phyloP scores from a whole-genome alignment of 2,113 vertebrate species.

The Morone saxatilis region DNA sequence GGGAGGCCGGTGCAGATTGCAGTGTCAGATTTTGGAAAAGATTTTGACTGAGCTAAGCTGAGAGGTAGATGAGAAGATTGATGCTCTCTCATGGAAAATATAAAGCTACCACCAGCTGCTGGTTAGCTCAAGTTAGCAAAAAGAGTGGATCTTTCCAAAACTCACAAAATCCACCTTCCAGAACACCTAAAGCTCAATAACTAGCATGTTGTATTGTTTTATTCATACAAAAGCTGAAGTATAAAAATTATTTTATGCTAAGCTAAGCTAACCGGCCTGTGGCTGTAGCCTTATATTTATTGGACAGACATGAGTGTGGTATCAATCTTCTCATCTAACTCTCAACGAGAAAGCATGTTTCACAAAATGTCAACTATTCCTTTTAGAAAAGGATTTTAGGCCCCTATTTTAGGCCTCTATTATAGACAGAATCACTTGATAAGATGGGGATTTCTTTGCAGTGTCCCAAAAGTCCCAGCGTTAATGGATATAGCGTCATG shows the following conservation, averaged over 20 bases:
- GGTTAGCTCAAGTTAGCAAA: not conserved
- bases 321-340: not conserved
- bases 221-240: not conserved
- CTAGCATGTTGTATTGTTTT: not conserved
- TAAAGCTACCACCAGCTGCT: too few relatives aligned
- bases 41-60: too few relatives aligned
- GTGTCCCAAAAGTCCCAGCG: constrained; percentile 9
- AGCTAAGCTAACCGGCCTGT: not conserved
- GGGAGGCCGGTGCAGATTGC: too few relatives aligned
- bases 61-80: not conserved
- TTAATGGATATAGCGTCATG: constrained; percentile 58
- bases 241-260: not conserved
- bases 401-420: not conserved
- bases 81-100: too few relatives aligned
- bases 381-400: not conserved
- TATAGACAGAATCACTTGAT: not conserved
- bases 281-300: not conserved
- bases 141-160: not conserved
- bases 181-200: not conserved
- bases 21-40: too few relatives aligned
- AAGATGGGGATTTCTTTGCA: not conserved
- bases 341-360: not conserved
- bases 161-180: not conserved
- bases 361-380: not conserved
- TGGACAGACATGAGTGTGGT: not conserved